Evolutionary conservation across 2,888 invertebrate species (phyloP).

Genomic region (Octonoba sinensis): DNA sequence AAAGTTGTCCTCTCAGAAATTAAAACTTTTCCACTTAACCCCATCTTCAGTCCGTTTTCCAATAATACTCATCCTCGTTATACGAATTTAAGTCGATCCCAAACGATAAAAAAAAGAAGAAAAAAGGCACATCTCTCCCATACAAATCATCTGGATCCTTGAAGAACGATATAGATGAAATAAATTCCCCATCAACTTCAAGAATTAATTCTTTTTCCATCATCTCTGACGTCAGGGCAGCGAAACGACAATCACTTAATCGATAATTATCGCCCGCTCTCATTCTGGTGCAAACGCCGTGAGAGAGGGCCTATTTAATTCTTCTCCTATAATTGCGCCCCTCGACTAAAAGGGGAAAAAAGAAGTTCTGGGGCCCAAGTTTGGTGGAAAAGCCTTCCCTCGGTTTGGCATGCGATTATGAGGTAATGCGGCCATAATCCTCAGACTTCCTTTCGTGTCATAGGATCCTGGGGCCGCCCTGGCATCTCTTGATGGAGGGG

Average conservation of each 20-base stretch:
- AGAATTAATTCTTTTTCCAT: constrained; percentile 54
- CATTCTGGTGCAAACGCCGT: background rate
- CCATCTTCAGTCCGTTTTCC: constrained; percentile 37
- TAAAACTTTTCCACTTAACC: constrained; percentile 60
- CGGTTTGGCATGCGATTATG: constrained; percentile 54
- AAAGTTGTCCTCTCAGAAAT: constrained; percentile 50
- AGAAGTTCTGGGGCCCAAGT: constrained; percentile 22
- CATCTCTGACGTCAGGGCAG: constrained; percentile 48
- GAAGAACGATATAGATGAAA: constrained; percentile 25
- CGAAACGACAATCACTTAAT: constrained; percentile 56
- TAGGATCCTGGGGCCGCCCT: constrained; percentile 17
- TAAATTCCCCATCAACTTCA: constrained; percentile 57
- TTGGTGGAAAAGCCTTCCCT: constrained; percentile 30
- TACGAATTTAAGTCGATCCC: constrained; percentile 53
- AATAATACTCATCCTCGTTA: constrained; percentile 48
- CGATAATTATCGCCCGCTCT: constrained; percentile 51
- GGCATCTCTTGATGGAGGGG: constrained; percentile 3
- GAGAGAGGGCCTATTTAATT: constrained; percentile 48
- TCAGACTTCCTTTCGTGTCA: constrained; percentile 34
- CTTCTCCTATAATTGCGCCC: constrained; percentile 46
- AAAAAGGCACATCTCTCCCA: constrained; percentile 29
- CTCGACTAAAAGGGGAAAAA: too few relatives aligned
- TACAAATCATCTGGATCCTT: constrained; percentile 47
- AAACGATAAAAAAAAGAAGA: constrained; percentile 19
- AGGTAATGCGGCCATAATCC: constrained; percentile 22